These are phyloP conservation scores for Hermodice carunculata DNA, from an alignment of 2,888 invertebrate species.

Conservation along the genomic window DNA sequence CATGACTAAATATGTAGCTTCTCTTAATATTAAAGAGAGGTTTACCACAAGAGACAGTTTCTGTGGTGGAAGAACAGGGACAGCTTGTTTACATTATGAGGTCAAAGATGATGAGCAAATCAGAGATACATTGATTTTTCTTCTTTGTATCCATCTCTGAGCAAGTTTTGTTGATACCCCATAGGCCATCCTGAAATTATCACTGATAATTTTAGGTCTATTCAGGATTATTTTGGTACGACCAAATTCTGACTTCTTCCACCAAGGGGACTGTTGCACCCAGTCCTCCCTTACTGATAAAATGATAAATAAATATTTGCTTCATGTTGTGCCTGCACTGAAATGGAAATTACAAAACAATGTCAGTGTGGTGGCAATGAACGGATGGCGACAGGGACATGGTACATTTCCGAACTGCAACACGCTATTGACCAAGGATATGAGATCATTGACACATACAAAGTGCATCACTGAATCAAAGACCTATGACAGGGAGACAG, in stretches of 20 bases:
- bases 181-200: slow-evolving; percentile 48
- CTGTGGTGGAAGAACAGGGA: too few species aligned
- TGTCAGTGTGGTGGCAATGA: slow-evolving; percentile 59
- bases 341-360: slow-evolving; percentile 39
- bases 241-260: slow-evolving; percentile 49
- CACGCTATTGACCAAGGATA: slow-evolving; percentile 60
- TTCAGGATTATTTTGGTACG: slow-evolving; percentile 47
- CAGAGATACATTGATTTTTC: too few species aligned
- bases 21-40: slow-evolving; percentile 40
- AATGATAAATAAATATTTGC: slow-evolving; percentile 59
- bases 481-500: slow-evolving; percentile 33
- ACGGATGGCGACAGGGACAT: slow-evolving; percentile 54
- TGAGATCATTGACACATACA: slow-evolving; percentile 51
- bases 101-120: too few species aligned
- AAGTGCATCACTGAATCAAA: slow-evolving; percentile 60
- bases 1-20: slow-evolving; percentile 20
- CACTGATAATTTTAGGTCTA: slow-evolving; percentile 43
- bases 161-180: too few species aligned
- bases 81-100: too few species aligned
- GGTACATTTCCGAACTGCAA: slow-evolving; percentile 60
- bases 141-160: too few species aligned
- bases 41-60: too few species aligned
- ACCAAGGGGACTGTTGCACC: slow-evolving; percentile 51
- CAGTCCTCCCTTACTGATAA: slow-evolving; percentile 53
- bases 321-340: slow-evolving; percentile 59